A percentile compares a stretch with the other conserved stretches of the same genome.
These are phyloP conservation scores for Lycia hirtaria DNA, from an alignment of 2,888 invertebrate genomes.

Conservation along the genomic window DNA sequence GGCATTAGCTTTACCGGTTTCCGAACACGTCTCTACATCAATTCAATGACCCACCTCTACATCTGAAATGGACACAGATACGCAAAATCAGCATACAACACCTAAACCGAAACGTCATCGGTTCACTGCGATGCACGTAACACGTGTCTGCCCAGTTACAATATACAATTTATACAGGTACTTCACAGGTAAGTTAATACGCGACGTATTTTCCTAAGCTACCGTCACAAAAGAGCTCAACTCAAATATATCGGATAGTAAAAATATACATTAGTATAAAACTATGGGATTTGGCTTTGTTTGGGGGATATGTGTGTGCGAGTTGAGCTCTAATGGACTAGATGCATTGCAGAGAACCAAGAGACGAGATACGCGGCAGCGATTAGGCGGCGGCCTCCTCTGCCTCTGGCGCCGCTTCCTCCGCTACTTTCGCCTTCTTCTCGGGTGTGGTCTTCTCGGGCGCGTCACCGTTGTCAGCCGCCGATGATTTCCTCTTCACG, in stretches of 20 bases:
- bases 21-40: constrained; percentile 67
- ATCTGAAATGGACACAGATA: constrained; percentile 75
- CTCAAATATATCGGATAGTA: constrained; percentile 63
- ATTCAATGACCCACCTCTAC: constrained; percentile 70
- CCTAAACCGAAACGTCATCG: constrained; percentile 65
- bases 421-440: constrained; percentile 90
- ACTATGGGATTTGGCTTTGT: constrained; percentile 66
- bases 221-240: constrained; percentile 79
- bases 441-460: constrained; percentile 88
- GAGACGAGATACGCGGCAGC: constrained; percentile 46
- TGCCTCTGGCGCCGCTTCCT: constrained; percentile 83
- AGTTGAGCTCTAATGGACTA: constrained; percentile 80
- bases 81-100: constrained; percentile 78
- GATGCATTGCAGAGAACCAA: constrained; percentile 84
- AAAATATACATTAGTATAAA: constrained; percentile 54
- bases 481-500: constrained; percentile 90
- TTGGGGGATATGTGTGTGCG: constrained; percentile 67
- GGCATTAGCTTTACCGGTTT: constrained; percentile 74
- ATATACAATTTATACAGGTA: constrained; percentile 84
- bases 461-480: constrained; percentile 81
- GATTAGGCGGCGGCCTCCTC: constrained; percentile 86
- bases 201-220: constrained; percentile 76
- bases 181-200: constrained; percentile 82
- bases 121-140: constrained; percentile 82
- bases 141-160: constrained; percentile 67